phyloP scores from a whole-genome alignment of 2,113 vertebrate genomes.

The Channa argus region DNA sequence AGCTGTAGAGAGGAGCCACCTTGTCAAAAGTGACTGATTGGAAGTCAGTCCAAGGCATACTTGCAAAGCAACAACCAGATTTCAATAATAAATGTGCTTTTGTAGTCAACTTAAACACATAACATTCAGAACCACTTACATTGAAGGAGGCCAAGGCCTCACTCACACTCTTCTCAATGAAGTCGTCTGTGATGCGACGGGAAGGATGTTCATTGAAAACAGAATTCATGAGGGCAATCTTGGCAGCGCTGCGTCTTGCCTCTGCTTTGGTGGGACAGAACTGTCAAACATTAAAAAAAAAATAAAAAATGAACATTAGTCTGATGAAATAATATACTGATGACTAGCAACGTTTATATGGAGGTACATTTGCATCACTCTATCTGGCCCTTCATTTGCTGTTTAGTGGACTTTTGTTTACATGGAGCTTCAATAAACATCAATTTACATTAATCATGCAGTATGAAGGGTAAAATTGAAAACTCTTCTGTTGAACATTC shows the following conservation, averaged over 20 bases:
- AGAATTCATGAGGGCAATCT: conserved; percentile 98
- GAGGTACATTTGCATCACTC: background rate
- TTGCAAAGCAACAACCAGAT: background rate
- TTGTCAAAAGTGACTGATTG: background rate
- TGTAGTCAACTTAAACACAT: background rate
- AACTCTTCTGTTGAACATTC: too few relatives aligned
- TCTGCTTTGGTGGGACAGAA: conserved; percentile 98
- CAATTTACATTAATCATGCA: background rate
- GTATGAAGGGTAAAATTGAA: too few relatives aligned
- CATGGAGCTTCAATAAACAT: background rate
- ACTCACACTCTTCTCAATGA: conserved; percentile 97
- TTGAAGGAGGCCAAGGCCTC: conserved; percentile 96
- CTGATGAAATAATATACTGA: background rate
- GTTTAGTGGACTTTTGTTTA: background rate
- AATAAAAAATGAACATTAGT: conserved; percentile 4
- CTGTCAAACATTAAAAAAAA: conserved; percentile 74
- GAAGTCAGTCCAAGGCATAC: background rate
- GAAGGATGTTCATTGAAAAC: conserved; percentile 99
- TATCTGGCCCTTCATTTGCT: background rate
- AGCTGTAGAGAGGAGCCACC: background rate
- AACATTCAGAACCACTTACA: conserved; percentile 78
- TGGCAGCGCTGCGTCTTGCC: conserved; percentile 93
- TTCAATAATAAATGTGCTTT: background rate
- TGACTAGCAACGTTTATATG: background rate
- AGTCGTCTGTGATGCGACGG: conserved; percentile 94